These are phyloP conservation scores for Tachuris rubrigastra DNA, from an alignment of 2,113 vertebrate genomes.

Conservation along the genomic window DNA sequence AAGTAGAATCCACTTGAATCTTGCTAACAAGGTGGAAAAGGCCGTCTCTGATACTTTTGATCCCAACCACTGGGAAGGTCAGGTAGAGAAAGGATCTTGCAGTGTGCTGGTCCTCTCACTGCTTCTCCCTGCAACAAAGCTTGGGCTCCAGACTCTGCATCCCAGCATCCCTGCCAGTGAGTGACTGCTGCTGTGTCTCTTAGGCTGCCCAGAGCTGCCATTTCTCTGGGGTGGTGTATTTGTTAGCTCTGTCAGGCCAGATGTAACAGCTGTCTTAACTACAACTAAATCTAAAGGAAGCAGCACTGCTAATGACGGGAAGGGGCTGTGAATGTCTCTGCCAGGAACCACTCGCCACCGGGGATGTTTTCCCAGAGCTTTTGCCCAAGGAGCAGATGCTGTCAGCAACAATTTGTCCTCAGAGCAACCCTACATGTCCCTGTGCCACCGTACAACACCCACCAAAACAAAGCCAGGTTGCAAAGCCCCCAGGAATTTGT, in stretches of 20 bases:
- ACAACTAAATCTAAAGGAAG: neutral
- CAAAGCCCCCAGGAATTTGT: fast-evolving
- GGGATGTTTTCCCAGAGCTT: neutral
- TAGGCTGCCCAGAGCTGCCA: neutral
- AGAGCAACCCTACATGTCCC: neutral
- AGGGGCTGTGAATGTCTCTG: neutral
- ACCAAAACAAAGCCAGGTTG: neutral
- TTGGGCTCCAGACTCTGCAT: too few relatives aligned
- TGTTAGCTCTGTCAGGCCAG: neutral
- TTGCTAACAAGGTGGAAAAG: neutral
- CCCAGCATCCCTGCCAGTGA: neutral
- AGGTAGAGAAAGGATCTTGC: neutral
- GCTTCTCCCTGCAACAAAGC: neutral
- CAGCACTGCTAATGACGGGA: neutral
- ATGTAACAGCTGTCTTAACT: neutral
- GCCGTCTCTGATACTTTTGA: neutral
- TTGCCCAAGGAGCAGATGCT: neutral
- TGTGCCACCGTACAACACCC: fast-evolving
- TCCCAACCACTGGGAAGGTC: neutral
- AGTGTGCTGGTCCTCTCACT: fast-evolving
- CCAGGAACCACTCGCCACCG: fast-evolving
- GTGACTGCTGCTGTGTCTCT: fast-evolving
- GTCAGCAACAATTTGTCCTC: neutral
- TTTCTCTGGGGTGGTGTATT: neutral
- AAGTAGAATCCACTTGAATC: fast-evolving